phyloP scores from a whole-genome alignment of 2,888 invertebrate species.

The Limnephilus auricula region DNA sequence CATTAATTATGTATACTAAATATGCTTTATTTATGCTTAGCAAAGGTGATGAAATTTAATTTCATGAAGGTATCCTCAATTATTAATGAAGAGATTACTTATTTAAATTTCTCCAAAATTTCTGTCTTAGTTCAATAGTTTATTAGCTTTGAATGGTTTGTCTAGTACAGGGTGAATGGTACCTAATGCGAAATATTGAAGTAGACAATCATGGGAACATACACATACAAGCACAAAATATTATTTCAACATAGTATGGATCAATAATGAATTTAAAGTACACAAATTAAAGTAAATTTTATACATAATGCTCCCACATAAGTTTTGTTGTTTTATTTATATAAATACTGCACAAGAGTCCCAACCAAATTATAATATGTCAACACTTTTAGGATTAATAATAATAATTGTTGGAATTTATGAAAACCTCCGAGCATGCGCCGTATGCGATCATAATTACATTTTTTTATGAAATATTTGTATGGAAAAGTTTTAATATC shows the following conservation, averaged over 20 bases:
- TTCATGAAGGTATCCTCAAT: not conserved
- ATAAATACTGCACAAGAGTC: too few relatives aligned
- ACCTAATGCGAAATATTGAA: not conserved
- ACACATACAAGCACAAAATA: not conserved
- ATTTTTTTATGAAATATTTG: too few relatives aligned
- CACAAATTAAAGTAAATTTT: not conserved
- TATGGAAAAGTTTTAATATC: too few relatives aligned
- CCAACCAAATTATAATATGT: not conserved
- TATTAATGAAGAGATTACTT: not conserved
- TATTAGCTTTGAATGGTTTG: not conserved
- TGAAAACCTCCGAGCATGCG: too few relatives aligned
- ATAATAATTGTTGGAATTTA: not conserved
- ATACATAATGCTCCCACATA: not conserved
- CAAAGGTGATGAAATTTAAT: constrained; percentile 28
- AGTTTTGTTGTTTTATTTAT: not conserved
- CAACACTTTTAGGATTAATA: not conserved
- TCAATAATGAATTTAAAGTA: not conserved
- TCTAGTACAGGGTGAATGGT: not conserved
- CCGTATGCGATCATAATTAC: too few relatives aligned
- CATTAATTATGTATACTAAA: constrained; percentile 20
- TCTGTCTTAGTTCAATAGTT: not conserved
- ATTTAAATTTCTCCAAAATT: not conserved
- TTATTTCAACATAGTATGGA: not conserved
- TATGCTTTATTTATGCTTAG: constrained; percentile 38
- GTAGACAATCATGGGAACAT: not conserved